These are phyloP conservation scores for Willowsia nigromaculata DNA, from an alignment of 2,888 invertebrate genomes.

Conservation along the genomic window DNA sequence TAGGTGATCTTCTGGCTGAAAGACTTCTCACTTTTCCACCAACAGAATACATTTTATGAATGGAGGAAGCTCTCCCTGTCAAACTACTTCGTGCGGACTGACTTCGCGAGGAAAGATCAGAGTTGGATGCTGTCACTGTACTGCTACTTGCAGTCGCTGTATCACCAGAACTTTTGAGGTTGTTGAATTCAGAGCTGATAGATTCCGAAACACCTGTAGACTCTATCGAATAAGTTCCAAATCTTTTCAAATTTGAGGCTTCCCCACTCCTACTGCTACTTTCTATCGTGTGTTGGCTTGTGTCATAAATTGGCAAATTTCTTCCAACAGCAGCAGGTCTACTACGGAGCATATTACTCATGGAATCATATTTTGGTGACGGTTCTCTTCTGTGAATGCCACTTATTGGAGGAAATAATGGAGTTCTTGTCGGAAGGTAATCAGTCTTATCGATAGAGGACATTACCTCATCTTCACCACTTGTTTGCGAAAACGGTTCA, in stretches of 20 bases:
- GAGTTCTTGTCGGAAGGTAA: not conserved
- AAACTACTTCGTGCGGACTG: slow-evolving; percentile 55
- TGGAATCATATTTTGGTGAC: not conserved
- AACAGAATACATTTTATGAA: slow-evolving; percentile 59
- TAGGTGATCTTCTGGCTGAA: slow-evolving; percentile 33
- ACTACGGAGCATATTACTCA: not conserved
- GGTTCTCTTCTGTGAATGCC: not conserved
- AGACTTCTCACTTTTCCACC: slow-evolving; percentile 58
- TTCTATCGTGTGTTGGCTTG: not conserved
- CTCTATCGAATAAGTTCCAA: not conserved
- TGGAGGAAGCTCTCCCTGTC: slow-evolving; percentile 24
- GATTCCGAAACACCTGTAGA: not conserved
- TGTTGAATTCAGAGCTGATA: not conserved
- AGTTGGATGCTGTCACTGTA: slow-evolving; percentile 10
- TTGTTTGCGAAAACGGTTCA: slow-evolving; percentile 29
- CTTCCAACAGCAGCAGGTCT: not conserved
- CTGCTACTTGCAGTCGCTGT: not conserved
- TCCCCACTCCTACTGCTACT: not conserved
- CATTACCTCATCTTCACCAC: not conserved
- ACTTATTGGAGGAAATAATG: slow-evolving; percentile 1
- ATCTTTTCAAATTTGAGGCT: not conserved
- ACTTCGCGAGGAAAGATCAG: slow-evolving; percentile 43
- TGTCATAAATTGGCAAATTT: too few species aligned
- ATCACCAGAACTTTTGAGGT: not conserved
- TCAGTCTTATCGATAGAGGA: slow-evolving; percentile 46